Percentiles rank a stretch among this genome's conserved stretches.
Evolutionary conservation across 1,140 invertebrate genomes (phyloP).

Genomic region (Euura saliciscinereae): DNA sequence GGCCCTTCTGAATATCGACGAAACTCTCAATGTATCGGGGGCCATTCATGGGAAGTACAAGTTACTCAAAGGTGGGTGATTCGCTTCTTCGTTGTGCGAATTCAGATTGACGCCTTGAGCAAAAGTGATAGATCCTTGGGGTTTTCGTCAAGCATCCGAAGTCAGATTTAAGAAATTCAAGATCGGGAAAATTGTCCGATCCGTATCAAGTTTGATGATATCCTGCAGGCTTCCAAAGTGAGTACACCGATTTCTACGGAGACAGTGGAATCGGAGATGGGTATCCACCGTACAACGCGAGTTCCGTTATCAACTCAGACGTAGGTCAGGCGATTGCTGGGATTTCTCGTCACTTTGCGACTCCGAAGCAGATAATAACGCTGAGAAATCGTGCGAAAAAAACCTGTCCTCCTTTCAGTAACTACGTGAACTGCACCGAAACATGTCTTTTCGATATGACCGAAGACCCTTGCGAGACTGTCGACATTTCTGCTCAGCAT

Average conservation of each 20-base stretch:
- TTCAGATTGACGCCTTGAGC: no score
- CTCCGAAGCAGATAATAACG: neutral
- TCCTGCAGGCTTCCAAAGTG: no score
- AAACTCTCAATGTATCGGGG: slow-evolving; percentile 22
- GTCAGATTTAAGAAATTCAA: no score
- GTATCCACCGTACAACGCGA: slow-evolving; percentile 38
- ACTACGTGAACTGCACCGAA: slow-evolving; percentile 4
- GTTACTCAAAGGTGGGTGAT: slow-evolving; percentile 39
- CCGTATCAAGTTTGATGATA: no score
- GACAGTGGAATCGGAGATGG: slow-evolving; percentile 28
- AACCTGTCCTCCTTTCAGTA: neutral
- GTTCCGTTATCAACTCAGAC: slow-evolving; percentile 32
- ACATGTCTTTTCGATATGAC: slow-evolving; percentile 19
- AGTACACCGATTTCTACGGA: slow-evolving; percentile 34
- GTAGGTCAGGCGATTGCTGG: slow-evolving; percentile 32
- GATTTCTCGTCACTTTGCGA: neutral
- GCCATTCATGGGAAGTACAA: slow-evolving; percentile 43
- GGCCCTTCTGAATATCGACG: slow-evolving; percentile 46
- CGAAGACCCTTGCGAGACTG: slow-evolving; percentile 19
- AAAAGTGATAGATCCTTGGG: no score
- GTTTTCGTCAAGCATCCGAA: no score
- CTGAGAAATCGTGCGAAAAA: neutral
- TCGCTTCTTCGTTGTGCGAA: no score
- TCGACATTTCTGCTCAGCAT: slow-evolving; percentile 7
- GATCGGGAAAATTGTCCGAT: no score